Conservation (phyloP, 2,113 vertebrate species). For the Condylura cristata region DNA sequence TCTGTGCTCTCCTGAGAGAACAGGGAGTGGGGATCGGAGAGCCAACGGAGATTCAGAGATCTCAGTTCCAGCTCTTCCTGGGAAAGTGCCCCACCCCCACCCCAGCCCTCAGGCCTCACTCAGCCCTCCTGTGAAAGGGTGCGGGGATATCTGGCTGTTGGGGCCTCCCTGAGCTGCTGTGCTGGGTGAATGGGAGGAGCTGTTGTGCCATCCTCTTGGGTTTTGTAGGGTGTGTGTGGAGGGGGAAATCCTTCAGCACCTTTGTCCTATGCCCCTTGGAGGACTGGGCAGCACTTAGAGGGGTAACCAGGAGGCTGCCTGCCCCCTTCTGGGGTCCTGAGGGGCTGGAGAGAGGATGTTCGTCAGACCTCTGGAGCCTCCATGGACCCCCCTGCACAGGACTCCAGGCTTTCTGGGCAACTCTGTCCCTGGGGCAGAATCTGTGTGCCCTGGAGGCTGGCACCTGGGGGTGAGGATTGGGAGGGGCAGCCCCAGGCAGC, state of each 20-base stretch:
- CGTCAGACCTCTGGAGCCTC: background rate
- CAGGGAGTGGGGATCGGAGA: background rate
- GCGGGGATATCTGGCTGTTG: background rate
- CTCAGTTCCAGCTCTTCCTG: background rate
- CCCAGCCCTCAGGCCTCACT: background rate
- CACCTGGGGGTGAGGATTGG: background rate
- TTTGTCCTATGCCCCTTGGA: background rate
- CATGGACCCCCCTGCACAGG: background rate
- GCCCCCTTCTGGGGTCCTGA: background rate
- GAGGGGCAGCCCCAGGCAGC: constrained; percentile 65
- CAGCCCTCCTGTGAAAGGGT: background rate
- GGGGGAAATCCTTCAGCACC: background rate
- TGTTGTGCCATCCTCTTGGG: background rate
- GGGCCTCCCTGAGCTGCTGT: background rate
- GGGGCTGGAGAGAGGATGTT: background rate
- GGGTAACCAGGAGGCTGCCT: background rate
- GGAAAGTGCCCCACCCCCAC: background rate
- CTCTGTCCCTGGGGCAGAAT: constrained; percentile 49
- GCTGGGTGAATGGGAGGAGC: background rate
- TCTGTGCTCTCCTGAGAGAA: background rate
- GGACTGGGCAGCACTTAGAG: background rate
- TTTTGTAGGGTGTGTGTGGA: background rate
- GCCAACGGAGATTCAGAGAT: background rate
- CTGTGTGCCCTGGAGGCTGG: constrained; percentile 40
- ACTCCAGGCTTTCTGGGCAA: constrained; percentile 43